Base-by-base conservation (phyloP, 92 coral and sea anemone genomes). In the Galaxea fascicularis region DNA sequence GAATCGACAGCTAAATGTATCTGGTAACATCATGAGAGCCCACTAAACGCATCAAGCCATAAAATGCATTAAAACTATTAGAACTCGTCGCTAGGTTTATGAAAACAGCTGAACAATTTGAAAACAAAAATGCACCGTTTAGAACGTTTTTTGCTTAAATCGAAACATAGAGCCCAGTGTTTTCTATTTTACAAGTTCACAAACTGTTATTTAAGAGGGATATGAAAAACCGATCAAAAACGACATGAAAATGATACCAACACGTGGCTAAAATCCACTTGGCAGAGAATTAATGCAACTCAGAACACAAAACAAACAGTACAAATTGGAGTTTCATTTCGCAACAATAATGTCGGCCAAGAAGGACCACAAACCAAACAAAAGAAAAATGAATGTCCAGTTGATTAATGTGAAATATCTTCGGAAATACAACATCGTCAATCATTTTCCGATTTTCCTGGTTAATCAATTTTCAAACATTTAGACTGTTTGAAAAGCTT, bases 381-480 rank as follows among this genome's bases (percentile, higher is more conserved):
- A 77, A 77, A 30, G 16, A 77, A 10, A 46, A 44, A 39, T 62
- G 8, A 57, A 59, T 31, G 68, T 35, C 69, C 21, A 62, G 25
- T 25, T 39, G 13, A 62, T 77, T 24, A 58, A 44, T 28, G 56
- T 28, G 29, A 22, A 57, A 41, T 60, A 35, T 10, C 45, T 76
- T 57, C 79, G 79, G 65, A 75, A 75, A 49, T 75, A 11, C 7
- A 74, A 18, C 35, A 22, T 28, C 4, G 51, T 41, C 53, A 30
- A 41, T 59, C 21, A 24, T 8, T 28, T 24, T 22, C 6, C 28
- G 4, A 39, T 10, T 59, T 35, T 76, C 68, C 52, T 30, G 68
- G 46, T 76, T 59, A 58, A 76, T 76, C 35, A 76, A 30, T 57
- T 58, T 59, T 76, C 22, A 76, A 76, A 30, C 51, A 24, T 74